A percentile compares a stretch with the other conserved stretches of the same genome.
Evolutionary conservation across 2,888 invertebrate genomes (phyloP).

Genomic region (Plebejus argus): DNA sequence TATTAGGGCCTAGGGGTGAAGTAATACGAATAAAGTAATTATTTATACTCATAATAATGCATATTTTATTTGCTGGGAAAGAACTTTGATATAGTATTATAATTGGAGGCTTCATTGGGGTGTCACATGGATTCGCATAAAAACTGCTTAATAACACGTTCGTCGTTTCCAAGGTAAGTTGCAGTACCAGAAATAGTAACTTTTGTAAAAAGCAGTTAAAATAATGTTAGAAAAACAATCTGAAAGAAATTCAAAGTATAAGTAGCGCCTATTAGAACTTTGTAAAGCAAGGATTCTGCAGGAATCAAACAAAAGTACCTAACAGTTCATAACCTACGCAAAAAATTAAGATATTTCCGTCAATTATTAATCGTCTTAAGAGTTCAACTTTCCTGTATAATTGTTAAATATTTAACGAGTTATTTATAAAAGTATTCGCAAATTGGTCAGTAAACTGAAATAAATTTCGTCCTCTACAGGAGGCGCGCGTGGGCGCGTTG

Average conservation of each 20-base stretch:
- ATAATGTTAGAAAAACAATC: neutral
- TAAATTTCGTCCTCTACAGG: conserved; percentile 55
- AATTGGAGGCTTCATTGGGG: too few relatives aligned
- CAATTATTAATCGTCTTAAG: neutral
- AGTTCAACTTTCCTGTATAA: neutral
- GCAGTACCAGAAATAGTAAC: neutral
- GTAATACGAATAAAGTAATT: too few relatives aligned
- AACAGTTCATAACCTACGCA: neutral
- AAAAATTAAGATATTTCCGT: neutral
- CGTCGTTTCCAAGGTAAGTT: neutral
- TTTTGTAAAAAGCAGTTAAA: neutral
- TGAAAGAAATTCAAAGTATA: neutral
- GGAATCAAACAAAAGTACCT: neutral
- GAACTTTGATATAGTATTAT: too few relatives aligned
- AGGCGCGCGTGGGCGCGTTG: conserved; percentile 73
- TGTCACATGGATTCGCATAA: neutral
- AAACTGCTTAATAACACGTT: neutral
- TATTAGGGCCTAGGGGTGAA: neutral
- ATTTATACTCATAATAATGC: too few relatives aligned
- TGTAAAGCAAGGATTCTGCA: neutral
- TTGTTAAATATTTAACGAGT: neutral
- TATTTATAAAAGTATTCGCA: conserved; percentile 36
- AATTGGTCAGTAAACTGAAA: conserved; percentile 59
- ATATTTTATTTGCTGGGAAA: too few relatives aligned
- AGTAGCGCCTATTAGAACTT: neutral